Percentiles rank a stretch among this genome's conserved stretches.
These are phyloP conservation scores for Tetrapedia diversipes DNA, from an alignment of 2,888 invertebrate genomes.

Conservation along the genomic window DNA sequence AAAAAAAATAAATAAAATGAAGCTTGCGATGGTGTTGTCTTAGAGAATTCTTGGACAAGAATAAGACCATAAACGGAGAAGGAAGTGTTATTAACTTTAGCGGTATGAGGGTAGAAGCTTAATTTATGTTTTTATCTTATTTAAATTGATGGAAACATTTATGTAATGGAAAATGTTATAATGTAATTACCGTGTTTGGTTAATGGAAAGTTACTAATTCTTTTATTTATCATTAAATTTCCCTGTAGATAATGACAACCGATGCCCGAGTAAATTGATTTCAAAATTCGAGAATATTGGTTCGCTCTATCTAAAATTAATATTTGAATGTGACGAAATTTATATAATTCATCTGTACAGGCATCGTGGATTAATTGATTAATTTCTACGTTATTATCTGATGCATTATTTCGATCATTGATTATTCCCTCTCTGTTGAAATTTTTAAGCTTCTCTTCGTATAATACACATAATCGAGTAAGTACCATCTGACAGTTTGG, in stretches of 20 bases:
- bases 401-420: constrained; percentile 7
- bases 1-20: too few relatives aligned
- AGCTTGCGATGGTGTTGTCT: too few relatives aligned
- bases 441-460: not conserved
- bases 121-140: too few relatives aligned
- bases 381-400: constrained; percentile 1
- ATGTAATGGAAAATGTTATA: not conserved
- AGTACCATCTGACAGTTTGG: not conserved
- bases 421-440: constrained; percentile 1
- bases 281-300: not conserved
- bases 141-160: too few relatives aligned
- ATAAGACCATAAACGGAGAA: too few relatives aligned
- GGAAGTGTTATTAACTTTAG: too few relatives aligned
- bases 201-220: not conserved
- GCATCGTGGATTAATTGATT: constrained; percentile 9
- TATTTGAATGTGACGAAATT: constrained; percentile 6
- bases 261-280: not conserved
- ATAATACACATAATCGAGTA: not conserved
- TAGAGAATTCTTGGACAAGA: too few relatives aligned
- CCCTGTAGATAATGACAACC: not conserved
- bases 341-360: constrained; percentile 2
- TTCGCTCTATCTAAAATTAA: not conserved
- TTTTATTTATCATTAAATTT: not conserved
- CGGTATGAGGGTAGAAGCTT: too few relatives aligned
- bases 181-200: not conserved